phyloP scores from a whole-genome alignment of 2,113 vertebrate genomes.

The Oncorhynchus clarkii region DNA sequence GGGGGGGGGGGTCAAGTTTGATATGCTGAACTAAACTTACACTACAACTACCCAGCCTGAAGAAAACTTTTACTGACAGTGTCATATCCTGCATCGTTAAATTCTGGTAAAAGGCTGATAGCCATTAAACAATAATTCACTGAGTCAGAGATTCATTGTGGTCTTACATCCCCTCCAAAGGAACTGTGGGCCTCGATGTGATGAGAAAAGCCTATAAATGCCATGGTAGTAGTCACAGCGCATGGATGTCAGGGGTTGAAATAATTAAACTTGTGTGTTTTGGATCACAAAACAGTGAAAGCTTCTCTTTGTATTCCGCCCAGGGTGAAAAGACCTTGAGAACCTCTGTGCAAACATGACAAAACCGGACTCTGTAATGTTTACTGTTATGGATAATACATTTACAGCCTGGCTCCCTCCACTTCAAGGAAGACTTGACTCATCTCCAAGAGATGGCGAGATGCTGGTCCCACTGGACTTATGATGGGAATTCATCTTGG shows the following conservation, averaged over 20 bases:
- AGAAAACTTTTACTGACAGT: background rate
- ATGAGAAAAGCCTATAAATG: conserved; percentile 10
- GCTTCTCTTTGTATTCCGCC: conserved; percentile 25
- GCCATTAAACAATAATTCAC: background rate
- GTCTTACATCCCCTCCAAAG: background rate
- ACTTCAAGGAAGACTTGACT: conserved; percentile 62
- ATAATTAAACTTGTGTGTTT: conserved; percentile 33
- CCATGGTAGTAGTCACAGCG: conserved; percentile 40
- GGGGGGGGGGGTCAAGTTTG: background rate
- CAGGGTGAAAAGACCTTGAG: conserved; percentile 31
- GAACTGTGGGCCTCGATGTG: background rate
- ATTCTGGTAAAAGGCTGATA: no score
- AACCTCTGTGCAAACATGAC: conserved; percentile 38
- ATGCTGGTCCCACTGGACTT: conserved; percentile 47
- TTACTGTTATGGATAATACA: conserved; percentile 50
- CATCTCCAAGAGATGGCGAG: conserved; percentile 57
- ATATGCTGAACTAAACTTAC: background rate
- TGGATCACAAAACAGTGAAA: conserved; percentile 39
- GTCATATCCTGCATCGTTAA: no score
- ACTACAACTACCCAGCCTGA: background rate
- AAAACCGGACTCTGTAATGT: conserved; percentile 38
- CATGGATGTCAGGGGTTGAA: conserved; percentile 24
- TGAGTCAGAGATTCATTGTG: conserved; percentile 2
- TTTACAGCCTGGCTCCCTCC: conserved; percentile 43
- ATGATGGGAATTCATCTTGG: conserved; percentile 67